These are phyloP conservation scores for Gnathonemus echidnorhynchus DNA, from an alignment of 2,113 vertebrate species.

Conservation along the genomic window DNA sequence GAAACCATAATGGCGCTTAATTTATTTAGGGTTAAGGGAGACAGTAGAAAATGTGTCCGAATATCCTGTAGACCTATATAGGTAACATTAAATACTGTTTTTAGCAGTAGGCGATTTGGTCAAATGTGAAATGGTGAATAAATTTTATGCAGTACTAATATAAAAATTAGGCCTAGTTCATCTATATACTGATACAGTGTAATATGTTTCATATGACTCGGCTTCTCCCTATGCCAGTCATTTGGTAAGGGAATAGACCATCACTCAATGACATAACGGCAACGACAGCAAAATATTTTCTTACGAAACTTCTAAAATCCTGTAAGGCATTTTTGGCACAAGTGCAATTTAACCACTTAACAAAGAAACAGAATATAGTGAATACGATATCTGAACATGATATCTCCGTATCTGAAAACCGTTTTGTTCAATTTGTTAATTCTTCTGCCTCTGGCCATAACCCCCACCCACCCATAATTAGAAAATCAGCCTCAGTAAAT, in stretches of 20 bases:
- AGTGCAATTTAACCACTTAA: not conserved
- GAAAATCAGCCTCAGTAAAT: slow-evolving; percentile 1
- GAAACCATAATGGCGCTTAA: not conserved
- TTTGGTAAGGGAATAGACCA: not conserved
- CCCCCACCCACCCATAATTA: not conserved
- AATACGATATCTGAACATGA: not conserved
- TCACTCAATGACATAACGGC: not conserved
- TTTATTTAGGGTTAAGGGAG: not conserved
- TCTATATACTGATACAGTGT: not conserved
- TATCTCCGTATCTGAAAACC: not conserved
- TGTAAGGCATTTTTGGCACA: not conserved
- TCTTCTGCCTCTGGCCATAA: not conserved
- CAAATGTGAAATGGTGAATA: not conserved
- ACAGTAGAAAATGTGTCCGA: not conserved
- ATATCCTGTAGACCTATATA: not conserved
- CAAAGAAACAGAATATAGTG: not conserved
- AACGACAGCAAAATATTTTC: not conserved
- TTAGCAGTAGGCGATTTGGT: not conserved
- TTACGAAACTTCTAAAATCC: not conserved
- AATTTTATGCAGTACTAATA: not conserved
- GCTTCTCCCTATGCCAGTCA: not conserved
- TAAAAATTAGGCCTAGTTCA: not conserved
- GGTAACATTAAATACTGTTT: not conserved
- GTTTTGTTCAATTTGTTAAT: not conserved
- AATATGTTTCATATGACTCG: not conserved